Evolutionary conservation across 2,888 invertebrate species (phyloP), one percentile per base, ranked within the genome.

Genomic region (Drosophila kuntzei): DNA sequence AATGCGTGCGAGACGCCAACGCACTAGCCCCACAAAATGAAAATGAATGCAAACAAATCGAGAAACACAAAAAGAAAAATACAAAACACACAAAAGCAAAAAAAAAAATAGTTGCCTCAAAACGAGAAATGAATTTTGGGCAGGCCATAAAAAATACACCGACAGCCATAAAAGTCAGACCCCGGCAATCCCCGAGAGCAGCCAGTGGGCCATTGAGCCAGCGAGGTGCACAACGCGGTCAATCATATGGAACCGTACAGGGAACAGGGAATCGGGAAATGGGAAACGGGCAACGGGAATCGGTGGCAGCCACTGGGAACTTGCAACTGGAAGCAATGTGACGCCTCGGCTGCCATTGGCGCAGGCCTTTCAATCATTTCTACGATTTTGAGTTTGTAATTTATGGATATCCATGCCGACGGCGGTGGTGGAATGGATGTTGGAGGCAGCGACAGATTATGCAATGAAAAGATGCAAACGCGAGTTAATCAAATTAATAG

Each of bases 141-240:
- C 76, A 73, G 73, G 77, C 85, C 82, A 87, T 83, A 83, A 83
- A 83, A 83, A 87, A 83, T 84, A 81, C 87, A 84, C 87, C 87
- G 82, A 84, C 87, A 81, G 74, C 82, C 85, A 82, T 82, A 82
- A 82, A 82, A 84, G 82, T 82, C 87, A 84, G 85, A 62, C 68
- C 78, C 80, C 87, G 82, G 76, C 87, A 87, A 87, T 87, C 68
- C 87, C 71, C 85, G 82, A 79, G 87, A 84, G 82, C 79, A 82
- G 51, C 76, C 76, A 74, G 69, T 60, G 62, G 53, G 64, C 41
- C 51, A 60, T 27, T 62, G 37, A 81, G 54, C 71, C 70, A 68
- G 59, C 71, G 65, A 67, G 80, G 62, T 84, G 80, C 82, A 76
- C 76, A 67, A 57, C 64, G 71, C 71, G 79, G 75, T 78, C 80